A percentile compares a stretch with the other conserved stretches of the same genome.
These are phyloP conservation scores for Etheostoma perlongum DNA, from an alignment of 2,797 vertebrate species.

Conservation along the genomic window DNA sequence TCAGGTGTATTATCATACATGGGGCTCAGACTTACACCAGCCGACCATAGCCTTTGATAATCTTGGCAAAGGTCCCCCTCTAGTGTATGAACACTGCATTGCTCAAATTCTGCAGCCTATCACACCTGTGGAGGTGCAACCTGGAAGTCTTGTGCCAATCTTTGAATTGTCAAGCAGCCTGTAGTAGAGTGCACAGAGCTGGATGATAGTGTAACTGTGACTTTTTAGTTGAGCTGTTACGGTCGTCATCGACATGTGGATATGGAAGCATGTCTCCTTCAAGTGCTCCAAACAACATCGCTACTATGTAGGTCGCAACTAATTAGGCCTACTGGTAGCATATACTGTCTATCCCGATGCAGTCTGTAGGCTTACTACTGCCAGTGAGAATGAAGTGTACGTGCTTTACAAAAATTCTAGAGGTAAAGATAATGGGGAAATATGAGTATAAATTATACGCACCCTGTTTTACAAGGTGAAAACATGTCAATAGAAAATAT, in stretches of 20 bases:
- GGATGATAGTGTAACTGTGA: too few relatives aligned
- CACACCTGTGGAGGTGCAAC: not conserved
- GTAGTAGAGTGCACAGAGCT: not conserved
- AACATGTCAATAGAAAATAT: not conserved
- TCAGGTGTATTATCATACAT: not conserved
- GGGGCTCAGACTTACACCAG: not conserved
- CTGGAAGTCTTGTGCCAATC: not conserved
- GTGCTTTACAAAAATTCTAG: not conserved
- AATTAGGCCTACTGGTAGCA: not conserved
- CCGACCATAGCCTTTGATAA: not conserved
- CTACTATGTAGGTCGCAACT: not conserved
- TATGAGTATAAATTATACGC: not conserved
- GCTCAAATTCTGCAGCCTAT: not conserved
- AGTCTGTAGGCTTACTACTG: not conserved
- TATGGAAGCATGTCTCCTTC: not conserved
- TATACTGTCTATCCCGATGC: not conserved
- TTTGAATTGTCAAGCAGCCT: not conserved
- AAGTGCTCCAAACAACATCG: not conserved
- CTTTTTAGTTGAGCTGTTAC: not conserved
- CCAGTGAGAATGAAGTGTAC: not conserved
- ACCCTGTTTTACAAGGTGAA: not conserved
- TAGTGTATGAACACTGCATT: conserved; percentile 41
- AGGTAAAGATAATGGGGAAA: not conserved
- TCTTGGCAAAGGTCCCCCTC: conserved; percentile 59
- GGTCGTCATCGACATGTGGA: not conserved